These are phyloP conservation scores for Gobius niger DNA, from an alignment of 2,113 vertebrate species.

Conservation along the genomic window DNA sequence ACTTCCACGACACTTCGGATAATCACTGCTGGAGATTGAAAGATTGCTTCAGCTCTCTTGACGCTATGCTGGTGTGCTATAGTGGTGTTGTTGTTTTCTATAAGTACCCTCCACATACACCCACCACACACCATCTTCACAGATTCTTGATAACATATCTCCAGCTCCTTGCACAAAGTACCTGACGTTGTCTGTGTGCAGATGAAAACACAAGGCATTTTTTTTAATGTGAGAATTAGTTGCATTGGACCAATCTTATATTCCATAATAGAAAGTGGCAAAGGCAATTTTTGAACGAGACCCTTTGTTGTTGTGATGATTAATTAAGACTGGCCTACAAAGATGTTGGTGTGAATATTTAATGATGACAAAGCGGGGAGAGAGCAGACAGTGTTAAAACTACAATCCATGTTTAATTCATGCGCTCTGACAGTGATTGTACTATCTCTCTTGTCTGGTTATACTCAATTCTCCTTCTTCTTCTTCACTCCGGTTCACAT, in stretches of 20 bases:
- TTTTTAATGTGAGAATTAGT: neutral
- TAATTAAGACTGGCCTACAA: conserved; percentile 82
- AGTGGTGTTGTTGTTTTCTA: too few relatives aligned
- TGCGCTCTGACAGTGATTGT: conserved; percentile 71
- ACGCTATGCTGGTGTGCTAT: too few relatives aligned
- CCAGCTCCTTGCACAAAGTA: neutral
- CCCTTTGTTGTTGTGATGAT: conserved; percentile 73
- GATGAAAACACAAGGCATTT: too few relatives aligned
- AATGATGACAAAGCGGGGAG: conserved; percentile 75
- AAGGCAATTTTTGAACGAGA: conserved; percentile 66
- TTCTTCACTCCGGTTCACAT: conserved; percentile 30
- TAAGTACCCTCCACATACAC: too few relatives aligned
- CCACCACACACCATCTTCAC: too few relatives aligned
- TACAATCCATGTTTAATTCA: conserved; percentile 84
- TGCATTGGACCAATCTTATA: conserved; percentile 31
- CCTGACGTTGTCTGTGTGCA: too few relatives aligned
- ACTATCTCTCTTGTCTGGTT: conserved; percentile 28
- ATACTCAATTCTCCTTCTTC: conserved; percentile 9
- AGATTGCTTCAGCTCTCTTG: too few relatives aligned
- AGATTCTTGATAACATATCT: neutral
- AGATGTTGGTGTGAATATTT: conserved; percentile 82
- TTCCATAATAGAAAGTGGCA: conserved; percentile 65
- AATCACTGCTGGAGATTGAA: too few relatives aligned
- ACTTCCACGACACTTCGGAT: too few relatives aligned
- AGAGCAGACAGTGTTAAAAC: conserved; percentile 73